Evolutionary conservation across 1,140 invertebrate species (phyloP), one percentile per base, ranked within the genome.

Genomic region (Tetramorium simillimum): DNA sequence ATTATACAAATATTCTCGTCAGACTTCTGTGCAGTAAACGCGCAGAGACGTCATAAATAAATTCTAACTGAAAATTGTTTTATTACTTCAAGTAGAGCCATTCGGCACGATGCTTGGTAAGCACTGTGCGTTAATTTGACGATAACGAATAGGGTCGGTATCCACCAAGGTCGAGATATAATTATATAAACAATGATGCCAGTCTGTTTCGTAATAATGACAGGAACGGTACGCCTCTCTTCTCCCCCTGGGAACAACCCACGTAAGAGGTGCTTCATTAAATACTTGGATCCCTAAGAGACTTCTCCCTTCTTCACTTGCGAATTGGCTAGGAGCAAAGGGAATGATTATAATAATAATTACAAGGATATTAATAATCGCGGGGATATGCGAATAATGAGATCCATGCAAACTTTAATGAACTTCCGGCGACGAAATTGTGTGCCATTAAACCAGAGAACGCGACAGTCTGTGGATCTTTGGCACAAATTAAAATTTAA

Each of bases 261-360:
- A 85, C 62, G 85, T 81, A 91, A 91, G 89, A 91, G 89, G 43
- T 89, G 87, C 87, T 91, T 91, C 90, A 91, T 91, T 91, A 91
- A 90, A 91, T 91, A 90, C 87, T 88, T 58, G 78, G 65, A 73
- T 77, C 60, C 89, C 87, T 77, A 56, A 58, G 73, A 73, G 86
- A 86, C 58, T 60, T 49, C 56, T 43, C 58, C 65, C 89, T 72
- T 63, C 65, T 78, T 58, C 60, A 33, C 21, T 33, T 58, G 70
- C 43, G 69, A 86, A 73, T 70, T 62, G 82, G 56, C 75, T 58
- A 77, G 58, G 77, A 78, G 86, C 82, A 90, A 88, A 90, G 85
- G 88, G 53, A 88, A 86, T 69, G 90, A 91, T 90, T 72, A 75
- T 91, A 85, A 91, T 88, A 91, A 91, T 91, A 88, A 91, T 91